Conservation (phyloP, 2,113 vertebrate species). For the Ornithorhynchus anatinus region DNA sequence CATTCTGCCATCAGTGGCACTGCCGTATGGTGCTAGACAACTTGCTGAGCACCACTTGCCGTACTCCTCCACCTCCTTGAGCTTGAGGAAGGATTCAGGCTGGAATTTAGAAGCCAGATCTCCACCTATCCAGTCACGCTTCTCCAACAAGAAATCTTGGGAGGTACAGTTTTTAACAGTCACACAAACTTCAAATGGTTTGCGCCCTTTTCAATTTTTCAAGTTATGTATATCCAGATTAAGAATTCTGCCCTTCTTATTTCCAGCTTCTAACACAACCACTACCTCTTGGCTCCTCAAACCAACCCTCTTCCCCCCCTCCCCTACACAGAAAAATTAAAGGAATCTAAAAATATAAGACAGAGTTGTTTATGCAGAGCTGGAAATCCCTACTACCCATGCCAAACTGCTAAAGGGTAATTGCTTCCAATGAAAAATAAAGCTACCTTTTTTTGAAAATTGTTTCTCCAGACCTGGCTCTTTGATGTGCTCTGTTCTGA, state of each 20-base stretch:
- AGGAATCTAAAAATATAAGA: background rate
- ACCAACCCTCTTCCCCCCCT: background rate
- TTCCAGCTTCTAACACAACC: background rate
- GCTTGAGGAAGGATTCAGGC: too few relatives aligned
- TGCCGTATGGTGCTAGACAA: too few relatives aligned
- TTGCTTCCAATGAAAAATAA: slow-evolving; percentile 40
- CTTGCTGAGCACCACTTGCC: too few relatives aligned
- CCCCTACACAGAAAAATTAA: background rate
- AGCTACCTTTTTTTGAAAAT: slow-evolving; percentile 31
- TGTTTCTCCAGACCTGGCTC: slow-evolving; percentile 15
- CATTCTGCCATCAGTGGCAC: too few relatives aligned
- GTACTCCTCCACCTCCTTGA: too few relatives aligned
- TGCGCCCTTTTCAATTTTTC: background rate
- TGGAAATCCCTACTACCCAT: slow-evolving; percentile 14
- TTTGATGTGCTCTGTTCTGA: slow-evolving; percentile 25
- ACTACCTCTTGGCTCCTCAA: too few relatives aligned
- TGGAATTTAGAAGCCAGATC: too few relatives aligned
- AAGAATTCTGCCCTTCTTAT: background rate
- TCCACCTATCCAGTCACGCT: too few relatives aligned
- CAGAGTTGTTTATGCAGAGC: background rate
- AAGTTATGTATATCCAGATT: background rate
- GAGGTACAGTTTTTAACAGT: background rate
- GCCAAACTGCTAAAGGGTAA: slow-evolving; percentile 36
- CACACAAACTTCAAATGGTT: too few relatives aligned
- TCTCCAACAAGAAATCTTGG: background rate